Evolutionary conservation across 1,140 invertebrate species (phyloP).

Genomic region (Rhopalosiphum padi): DNA sequence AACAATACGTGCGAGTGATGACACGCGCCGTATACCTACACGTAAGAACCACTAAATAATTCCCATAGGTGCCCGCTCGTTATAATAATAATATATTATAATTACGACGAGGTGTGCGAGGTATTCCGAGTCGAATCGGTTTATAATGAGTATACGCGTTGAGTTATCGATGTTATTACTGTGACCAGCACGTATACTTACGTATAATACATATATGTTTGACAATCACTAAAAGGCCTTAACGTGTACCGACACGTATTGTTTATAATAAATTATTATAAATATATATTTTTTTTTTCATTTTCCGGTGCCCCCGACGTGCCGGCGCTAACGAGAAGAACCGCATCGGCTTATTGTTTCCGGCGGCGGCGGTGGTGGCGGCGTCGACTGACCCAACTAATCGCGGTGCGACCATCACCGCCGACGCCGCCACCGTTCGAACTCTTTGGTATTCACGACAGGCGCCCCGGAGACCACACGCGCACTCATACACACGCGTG

Average conservation of each 20-base stretch:
- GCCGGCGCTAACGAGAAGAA: conserved; percentile 35
- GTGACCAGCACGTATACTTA: not conserved
- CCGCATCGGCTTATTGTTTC: conserved; percentile 17
- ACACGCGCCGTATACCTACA: not conserved
- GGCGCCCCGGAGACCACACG: not conserved
- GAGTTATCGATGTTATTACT: conserved; percentile 21
- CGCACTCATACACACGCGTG: not conserved
- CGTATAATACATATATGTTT: not conserved
- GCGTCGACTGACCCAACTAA: not conserved
- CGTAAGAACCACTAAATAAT: not conserved
- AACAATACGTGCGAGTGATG: not conserved
- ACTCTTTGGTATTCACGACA: conserved; percentile 35
- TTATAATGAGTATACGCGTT: not conserved
- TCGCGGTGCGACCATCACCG: not conserved
- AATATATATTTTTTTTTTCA: not conserved
- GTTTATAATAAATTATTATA: not conserved
- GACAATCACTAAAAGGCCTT: conserved; percentile 14
- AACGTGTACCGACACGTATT: conserved; percentile 4
- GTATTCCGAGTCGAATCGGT: conserved; percentile 6
- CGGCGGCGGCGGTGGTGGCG: conserved; percentile 40
- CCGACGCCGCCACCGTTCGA: not conserved
- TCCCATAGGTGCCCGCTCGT: not conserved
- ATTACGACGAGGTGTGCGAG: not conserved
- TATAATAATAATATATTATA: not conserved
- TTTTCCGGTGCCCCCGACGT: not conserved